Evolutionary conservation across 2,888 invertebrate species (phyloP).

Genomic region (Hoplodrina ambigua): DNA sequence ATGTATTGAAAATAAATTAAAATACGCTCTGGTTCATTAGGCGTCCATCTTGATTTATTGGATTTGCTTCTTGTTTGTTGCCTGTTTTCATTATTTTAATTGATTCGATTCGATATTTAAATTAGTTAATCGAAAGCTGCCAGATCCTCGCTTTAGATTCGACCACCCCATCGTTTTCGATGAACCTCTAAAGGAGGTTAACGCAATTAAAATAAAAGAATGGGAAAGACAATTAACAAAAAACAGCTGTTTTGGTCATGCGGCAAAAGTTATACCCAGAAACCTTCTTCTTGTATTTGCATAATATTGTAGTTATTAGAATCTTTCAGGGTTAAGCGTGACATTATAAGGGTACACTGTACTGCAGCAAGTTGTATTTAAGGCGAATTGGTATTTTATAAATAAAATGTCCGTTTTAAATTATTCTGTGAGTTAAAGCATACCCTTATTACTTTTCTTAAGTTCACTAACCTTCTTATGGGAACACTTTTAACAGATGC

Average conservation of each 20-base stretch:
- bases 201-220: conserved; percentile 27
- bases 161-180: conserved; percentile 12
- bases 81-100: conserved; percentile 45
- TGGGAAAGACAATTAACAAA: conserved; percentile 25
- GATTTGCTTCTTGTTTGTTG: conserved; percentile 29
- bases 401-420: conserved; percentile 7
- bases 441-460: conserved; percentile 17
- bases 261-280: conserved; percentile 8
- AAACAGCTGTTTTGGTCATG: conserved; percentile 1
- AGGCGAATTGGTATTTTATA: neutral
- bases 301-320: conserved; percentile 14
- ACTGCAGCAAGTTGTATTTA: neutral
- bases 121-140: conserved; percentile 35
- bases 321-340: neutral
- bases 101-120: conserved; percentile 47
- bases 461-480: conserved; percentile 34
- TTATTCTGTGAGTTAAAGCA: conserved; percentile 2
- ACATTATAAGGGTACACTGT: conserved; percentile 4
- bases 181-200: conserved; percentile 11
- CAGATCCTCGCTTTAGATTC: conserved; percentile 23
- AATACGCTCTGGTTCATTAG: conserved; percentile 20
- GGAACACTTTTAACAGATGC: conserved; percentile 27
- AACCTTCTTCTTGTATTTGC: conserved; percentile 2
- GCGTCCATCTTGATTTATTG: conserved; percentile 32
- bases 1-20: conserved; percentile 40